A percentile compares a stretch with the other conserved stretches of the same genome.
Conservation (phyloP, 2,888 invertebrate species). For the Cerastis leucographa region DNA sequence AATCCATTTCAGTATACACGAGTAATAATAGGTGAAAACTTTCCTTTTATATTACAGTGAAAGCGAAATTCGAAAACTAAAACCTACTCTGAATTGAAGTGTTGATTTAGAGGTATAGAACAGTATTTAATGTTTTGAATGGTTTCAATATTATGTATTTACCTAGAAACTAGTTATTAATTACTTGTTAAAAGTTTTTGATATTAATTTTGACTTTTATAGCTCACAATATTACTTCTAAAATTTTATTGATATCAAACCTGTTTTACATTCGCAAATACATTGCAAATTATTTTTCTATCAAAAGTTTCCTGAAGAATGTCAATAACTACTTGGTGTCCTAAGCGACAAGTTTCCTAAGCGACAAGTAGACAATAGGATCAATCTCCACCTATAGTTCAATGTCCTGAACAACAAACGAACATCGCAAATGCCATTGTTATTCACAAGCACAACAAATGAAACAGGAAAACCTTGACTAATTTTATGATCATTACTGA, state of each 20-base stretch:
- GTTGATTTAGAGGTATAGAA: neutral
- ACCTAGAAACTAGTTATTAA: neutral
- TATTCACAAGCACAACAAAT: constrained; percentile 26
- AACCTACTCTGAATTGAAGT: neutral
- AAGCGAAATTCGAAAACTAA: constrained; percentile 14
- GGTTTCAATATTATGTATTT: neutral
- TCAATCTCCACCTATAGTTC: constrained; percentile 2
- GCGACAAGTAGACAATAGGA: neutral
- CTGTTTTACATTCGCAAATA: neutral
- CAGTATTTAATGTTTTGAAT: constrained; percentile 11
- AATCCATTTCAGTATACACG: constrained; percentile 6
- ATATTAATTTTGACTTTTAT: neutral
- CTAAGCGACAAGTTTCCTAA: neutral
- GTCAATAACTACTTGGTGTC: neutral
- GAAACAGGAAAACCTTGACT: constrained; percentile 44
- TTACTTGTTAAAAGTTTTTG: neutral
- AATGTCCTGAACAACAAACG: constrained; percentile 1
- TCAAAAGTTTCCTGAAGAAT: neutral
- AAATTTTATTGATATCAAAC: neutral
- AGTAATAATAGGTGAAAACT: constrained; percentile 16
- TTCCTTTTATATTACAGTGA: constrained; percentile 23
- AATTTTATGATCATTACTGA: constrained; percentile 45
- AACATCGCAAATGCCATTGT: constrained; percentile 16
- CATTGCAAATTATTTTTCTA: neutral
- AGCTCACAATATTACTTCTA: neutral